Base-by-base conservation (phyloP, 2,113 vertebrate genomes). In the Nibea coibor region DNA sequence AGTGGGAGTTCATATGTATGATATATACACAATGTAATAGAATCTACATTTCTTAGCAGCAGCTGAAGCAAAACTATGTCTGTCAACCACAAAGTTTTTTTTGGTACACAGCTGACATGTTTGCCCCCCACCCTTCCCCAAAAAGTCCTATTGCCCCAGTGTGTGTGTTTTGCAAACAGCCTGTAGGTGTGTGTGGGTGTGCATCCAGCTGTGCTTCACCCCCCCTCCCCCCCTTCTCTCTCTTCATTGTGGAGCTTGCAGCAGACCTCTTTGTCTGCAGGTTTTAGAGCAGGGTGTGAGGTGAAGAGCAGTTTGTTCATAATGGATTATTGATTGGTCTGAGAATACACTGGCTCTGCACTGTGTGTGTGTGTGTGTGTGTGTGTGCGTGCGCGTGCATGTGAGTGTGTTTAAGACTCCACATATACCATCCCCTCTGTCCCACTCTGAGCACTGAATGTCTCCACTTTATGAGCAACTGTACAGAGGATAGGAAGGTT, bases 281-380 rank as follows among this genome's bases (percentile, higher is more conserved):
- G 91, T 93, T 95, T 95, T 91, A 92, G 92, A 92, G 79, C 90
- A 87, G 92, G 93, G 94, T 88, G 90, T 91, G 94, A 93, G 93
- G 92, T 93, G 93, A 96, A 92, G 93, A 94, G 95, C 90, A 93
- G 95, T 95, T 95, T 92, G 95, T 94, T 95, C 96, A 97, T 97
- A 97, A 97, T 97, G 96, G 96, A 96, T 96, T 97, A 97, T 96
- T 97, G 97, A 97, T 97, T 95, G 95, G 94, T 94, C 94, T 92
- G 94, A 75, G 85, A 95, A 96, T 94, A 94, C 95, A 94, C 89
- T 94, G 94, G 82, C 91, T 94, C 92, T 89, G 79, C 82, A 90
- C 94, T 95, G 93, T 93, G 69, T 56, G 68, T 77, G 66, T 62
- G 62, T 80, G 70, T 54, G 68, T 75, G 66, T 62, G 62, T 79